phyloP scores from a whole-genome alignment of 1,140 invertebrate genomes.

The Parasteatoda tepidariorum region DNA sequence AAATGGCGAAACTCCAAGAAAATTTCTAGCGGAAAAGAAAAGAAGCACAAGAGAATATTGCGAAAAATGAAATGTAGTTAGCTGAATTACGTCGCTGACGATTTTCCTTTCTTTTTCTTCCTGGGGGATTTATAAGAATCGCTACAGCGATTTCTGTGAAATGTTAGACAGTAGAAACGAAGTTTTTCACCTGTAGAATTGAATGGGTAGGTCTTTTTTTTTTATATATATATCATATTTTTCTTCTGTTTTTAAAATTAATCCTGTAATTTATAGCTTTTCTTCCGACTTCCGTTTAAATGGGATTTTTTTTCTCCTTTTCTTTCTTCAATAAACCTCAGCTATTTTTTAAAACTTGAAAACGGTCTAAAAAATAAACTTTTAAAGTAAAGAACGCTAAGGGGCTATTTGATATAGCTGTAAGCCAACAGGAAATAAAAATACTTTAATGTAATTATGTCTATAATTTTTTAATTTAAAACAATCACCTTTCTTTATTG shows the following conservation, averaged over 20 bases:
- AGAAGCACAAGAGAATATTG: not conserved
- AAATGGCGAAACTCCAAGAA: not conserved
- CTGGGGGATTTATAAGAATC: constrained; percentile 29
- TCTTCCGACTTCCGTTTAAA: too few relatives aligned
- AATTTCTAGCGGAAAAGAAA: not conserved
- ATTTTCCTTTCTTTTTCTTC: not conserved
- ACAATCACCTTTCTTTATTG: too few relatives aligned
- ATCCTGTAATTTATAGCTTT: constrained; percentile 35
- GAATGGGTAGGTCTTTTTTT: not conserved
- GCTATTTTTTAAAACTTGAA: too few relatives aligned
- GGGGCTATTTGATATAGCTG: too few relatives aligned
- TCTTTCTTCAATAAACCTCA: too few relatives aligned
- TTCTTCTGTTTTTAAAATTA: constrained; percentile 13
- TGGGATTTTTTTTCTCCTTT: too few relatives aligned
- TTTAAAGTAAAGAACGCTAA: too few relatives aligned
- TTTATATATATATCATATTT: not conserved
- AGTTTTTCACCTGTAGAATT: constrained; percentile 41
- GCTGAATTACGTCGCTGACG: constrained; percentile 24
- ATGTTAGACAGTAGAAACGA: constrained; percentile 2
- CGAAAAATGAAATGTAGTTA: constrained; percentile 45
- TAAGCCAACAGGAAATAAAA: too few relatives aligned
- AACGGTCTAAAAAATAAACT: too few relatives aligned
- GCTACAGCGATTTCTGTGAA: constrained; percentile 26
- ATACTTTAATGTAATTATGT: too few relatives aligned
- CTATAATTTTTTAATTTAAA: too few relatives aligned